Conservation (phyloP, 2,113 vertebrate species). For the Apistogramma diplotaenia region DNA sequence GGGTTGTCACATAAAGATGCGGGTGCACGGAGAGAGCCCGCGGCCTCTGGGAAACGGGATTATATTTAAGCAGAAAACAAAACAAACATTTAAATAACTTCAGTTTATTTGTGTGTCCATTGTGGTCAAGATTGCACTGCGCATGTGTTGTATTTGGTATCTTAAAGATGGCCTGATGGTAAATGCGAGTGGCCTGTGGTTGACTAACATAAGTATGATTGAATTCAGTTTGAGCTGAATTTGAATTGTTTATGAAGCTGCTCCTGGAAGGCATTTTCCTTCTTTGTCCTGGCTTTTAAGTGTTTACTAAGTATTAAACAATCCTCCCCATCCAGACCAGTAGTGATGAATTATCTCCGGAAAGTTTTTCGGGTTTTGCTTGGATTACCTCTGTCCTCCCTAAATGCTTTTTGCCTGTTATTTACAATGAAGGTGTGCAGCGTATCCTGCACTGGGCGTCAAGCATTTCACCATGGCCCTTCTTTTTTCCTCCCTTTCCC, state of each 20-base stretch:
- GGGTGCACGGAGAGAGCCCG: background rate
- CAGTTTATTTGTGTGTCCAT: background rate
- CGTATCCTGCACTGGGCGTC: slow-evolving; percentile 1
- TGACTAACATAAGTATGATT: slow-evolving; percentile 38
- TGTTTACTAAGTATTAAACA: slow-evolving; percentile 6
- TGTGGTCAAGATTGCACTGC: background rate
- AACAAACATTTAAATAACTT: background rate
- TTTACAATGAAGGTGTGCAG: slow-evolving; percentile 39
- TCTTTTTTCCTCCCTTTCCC: background rate
- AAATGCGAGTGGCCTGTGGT: background rate
- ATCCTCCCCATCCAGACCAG: slow-evolving; percentile 13
- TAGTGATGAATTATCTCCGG: slow-evolving; percentile 40
- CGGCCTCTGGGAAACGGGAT: background rate
- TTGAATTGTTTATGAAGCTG: slow-evolving; percentile 20
- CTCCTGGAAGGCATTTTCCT: background rate
- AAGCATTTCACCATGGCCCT: background rate
- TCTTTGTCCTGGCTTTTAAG: background rate
- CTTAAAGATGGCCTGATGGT: background rate
- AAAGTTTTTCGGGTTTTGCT: slow-evolving; percentile 43
- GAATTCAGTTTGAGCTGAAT: slow-evolving; percentile 17
- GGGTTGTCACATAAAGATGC: background rate
- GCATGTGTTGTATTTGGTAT: background rate
- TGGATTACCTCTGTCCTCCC: slow-evolving; percentile 62
- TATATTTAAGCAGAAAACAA: background rate
- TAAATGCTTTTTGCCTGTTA: slow-evolving; percentile 36